Evolutionary conservation across 2,113 vertebrate genomes (phyloP).

Genomic region (Megalops atlanticus): DNA sequence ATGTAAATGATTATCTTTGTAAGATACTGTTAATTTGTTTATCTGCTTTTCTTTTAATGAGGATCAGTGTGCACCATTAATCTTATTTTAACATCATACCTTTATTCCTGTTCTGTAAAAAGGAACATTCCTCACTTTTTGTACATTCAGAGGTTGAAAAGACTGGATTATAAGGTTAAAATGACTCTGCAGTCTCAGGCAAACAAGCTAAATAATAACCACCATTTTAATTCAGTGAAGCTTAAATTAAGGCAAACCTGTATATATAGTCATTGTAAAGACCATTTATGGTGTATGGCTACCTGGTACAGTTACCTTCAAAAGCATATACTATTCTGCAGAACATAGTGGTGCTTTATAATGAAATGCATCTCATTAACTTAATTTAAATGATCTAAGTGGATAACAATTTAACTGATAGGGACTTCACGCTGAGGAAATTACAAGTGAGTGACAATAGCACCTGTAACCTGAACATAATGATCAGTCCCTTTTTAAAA

Average conservation of each 20-base stretch:
- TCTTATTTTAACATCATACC: constrained; percentile 4
- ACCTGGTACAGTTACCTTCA: not conserved
- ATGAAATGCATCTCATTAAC: not conserved
- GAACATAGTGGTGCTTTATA: not conserved
- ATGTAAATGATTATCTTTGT: not conserved
- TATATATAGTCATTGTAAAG: not conserved
- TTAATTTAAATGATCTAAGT: not conserved
- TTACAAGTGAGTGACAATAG: not conserved
- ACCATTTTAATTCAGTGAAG: not conserved
- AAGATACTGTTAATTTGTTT: not conserved
- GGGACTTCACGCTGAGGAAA: not conserved
- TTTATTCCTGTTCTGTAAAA: not conserved
- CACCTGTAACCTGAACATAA: not conserved
- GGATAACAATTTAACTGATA: not conserved
- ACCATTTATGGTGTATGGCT: not conserved
- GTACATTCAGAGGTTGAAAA: too few relatives aligned
- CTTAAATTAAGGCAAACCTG: not conserved
- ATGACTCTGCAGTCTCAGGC: not conserved
- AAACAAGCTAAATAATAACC: not conserved
- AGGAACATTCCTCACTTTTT: not conserved
- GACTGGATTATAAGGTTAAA: not conserved
- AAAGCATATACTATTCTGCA: not conserved
- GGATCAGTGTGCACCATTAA: not conserved
- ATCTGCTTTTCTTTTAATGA: not conserved
- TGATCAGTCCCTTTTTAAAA: not conserved